Conservation (phyloP, 53 echinoderm and acorn worm species). For the Astropecten irregularis region DNA sequence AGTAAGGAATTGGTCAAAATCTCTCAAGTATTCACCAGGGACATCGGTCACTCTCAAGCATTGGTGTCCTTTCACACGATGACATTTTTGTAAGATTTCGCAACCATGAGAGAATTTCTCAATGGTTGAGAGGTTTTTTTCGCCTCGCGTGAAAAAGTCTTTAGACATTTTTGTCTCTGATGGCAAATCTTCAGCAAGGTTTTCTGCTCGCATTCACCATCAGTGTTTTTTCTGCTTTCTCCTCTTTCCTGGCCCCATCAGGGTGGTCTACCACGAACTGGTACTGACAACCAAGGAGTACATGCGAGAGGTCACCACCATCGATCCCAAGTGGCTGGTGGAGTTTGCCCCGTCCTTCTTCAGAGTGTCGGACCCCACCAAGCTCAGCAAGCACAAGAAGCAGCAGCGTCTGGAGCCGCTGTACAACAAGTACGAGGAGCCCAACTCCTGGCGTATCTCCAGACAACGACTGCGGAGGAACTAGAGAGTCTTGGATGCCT, state of each 20-base stretch:
- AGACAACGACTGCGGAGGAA: constrained; percentile 93
- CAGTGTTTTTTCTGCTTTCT: no score
- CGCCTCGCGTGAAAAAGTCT: no score
- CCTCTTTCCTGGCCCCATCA: constrained; percentile 19
- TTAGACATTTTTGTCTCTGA: no score
- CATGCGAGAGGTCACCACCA: constrained; percentile 96
- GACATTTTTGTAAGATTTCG: no score
- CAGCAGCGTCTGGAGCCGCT: constrained; percentile 97
- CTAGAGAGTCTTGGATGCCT: constrained; percentile 20
- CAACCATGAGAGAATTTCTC: no score
- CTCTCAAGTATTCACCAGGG: no score
- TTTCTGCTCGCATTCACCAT: no score
- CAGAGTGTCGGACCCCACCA: constrained; percentile 92
- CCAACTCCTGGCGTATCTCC: constrained; percentile 98
- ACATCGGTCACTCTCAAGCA: no score
- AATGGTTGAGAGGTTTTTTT: no score
- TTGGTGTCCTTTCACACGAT: no score
- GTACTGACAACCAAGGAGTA: constrained; percentile 99
- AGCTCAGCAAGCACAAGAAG: constrained; percentile 99
- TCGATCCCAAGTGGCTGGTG: constrained; percentile 96
- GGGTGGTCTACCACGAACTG: constrained; percentile 99
- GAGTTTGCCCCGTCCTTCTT: constrained; percentile 95
- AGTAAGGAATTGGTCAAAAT: no score
- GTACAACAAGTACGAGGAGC: constrained; percentile 99
- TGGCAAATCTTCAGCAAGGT: no score